phyloP scores from a whole-genome alignment of 2,888 invertebrate genomes.

The Uropetala carovei region DNA sequence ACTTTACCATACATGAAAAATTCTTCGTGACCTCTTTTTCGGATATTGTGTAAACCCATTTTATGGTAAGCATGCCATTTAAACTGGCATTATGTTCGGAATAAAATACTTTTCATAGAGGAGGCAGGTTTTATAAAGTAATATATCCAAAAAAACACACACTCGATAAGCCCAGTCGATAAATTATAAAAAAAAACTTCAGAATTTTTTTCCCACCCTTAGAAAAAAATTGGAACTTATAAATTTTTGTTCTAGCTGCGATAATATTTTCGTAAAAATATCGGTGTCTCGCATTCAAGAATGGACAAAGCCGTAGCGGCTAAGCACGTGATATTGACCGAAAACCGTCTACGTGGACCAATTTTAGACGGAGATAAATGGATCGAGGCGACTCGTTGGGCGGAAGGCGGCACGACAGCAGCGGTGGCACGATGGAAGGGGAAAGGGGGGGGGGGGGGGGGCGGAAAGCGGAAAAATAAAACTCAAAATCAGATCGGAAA shows the following conservation, averaged over 20 bases:
- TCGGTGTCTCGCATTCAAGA: neutral
- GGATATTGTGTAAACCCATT: no score
- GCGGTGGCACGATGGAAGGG: neutral
- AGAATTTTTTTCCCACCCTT: neutral
- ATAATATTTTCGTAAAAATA: neutral
- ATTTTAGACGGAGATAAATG: neutral
- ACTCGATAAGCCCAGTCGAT: no score
- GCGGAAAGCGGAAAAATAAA: neutral
- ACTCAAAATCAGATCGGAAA: constrained; percentile 2
- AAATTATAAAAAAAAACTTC: neutral
- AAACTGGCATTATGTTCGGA: no score
- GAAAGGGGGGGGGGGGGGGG: neutral
- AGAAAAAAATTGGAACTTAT: neutral
- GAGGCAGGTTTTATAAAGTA: no score
- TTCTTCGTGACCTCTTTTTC: no score
- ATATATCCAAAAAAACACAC: no score
- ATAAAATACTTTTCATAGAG: no score
- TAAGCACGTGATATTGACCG: neutral
- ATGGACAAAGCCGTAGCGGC: neutral
- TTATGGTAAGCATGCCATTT: no score
- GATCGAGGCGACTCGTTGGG: neutral
- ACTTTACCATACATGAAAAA: no score
- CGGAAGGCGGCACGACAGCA: neutral
- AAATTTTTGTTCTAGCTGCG: neutral
- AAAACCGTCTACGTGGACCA: neutral